A percentile compares a stretch with the other conserved stretches of the same genome.
Evolutionary conservation across 1,140 invertebrate genomes (phyloP).

Genomic region (Acromyrmex echinatior): DNA sequence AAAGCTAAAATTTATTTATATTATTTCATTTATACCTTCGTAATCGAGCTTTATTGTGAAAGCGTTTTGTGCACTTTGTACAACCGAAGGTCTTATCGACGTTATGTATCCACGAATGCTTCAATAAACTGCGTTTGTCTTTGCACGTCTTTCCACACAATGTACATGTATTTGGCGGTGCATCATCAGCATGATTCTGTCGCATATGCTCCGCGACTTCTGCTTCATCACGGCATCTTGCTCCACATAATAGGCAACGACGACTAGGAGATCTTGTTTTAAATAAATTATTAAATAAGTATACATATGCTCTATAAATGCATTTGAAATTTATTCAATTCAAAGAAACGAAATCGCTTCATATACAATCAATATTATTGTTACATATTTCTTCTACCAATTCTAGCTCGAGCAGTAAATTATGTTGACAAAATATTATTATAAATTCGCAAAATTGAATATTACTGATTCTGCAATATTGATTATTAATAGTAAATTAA

Average conservation of each 20-base stretch:
- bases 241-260: conserved; percentile 89
- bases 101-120: conserved; percentile 90
- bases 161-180: conserved; percentile 88
- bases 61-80: conserved; percentile 90
- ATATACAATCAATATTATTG: background rate
- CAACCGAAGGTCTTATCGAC: conserved; percentile 88
- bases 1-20: background rate
- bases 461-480: background rate
- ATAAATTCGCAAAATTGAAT: background rate
- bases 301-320: background rate
- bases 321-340: background rate
- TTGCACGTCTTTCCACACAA: conserved; percentile 90
- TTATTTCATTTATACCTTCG: conserved; percentile 80
- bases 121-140: conserved; percentile 89
- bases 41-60: conserved; percentile 90
- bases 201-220: conserved; percentile 88
- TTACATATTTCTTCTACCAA: conserved; percentile 31
- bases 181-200: conserved; percentile 86
- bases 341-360: background rate
- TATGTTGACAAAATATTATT: conserved; percentile 20
- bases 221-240: conserved; percentile 87
- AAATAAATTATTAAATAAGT: conserved; percentile 21
- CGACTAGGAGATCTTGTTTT: conserved; percentile 83
- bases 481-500: background rate
- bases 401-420: background rate